Conservation (phyloP, 2,113 vertebrate genomes). For the Phycodurus eques region DNA sequence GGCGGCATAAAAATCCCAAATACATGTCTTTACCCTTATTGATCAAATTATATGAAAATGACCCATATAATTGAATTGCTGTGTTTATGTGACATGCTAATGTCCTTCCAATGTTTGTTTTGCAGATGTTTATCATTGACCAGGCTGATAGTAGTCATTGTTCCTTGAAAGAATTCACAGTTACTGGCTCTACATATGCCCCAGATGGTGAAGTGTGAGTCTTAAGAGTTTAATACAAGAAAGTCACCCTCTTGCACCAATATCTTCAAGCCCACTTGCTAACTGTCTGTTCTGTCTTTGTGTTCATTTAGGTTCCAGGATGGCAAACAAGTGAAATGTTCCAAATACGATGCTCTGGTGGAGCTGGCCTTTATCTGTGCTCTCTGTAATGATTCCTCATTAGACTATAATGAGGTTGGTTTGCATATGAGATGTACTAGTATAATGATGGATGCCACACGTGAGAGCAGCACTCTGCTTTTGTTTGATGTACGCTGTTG, state of each 20-base stretch:
- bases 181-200: constrained; percentile 93
- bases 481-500: neutral
- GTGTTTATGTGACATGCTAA: neutral
- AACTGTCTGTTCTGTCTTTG: neutral
- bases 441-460: too few species aligned
- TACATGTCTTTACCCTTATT: too few species aligned
- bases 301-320: constrained; percentile 80
- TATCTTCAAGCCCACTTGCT: neutral
- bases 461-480: too few species aligned
- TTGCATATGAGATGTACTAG: neutral
- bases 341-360: constrained; percentile 89
- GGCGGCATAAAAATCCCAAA: too few species aligned
- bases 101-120: neutral
- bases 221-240: constrained; percentile 2
- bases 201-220: constrained; percentile 97
- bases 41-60: too few species aligned
- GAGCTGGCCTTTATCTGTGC: constrained; percentile 96
- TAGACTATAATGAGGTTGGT: constrained; percentile 95
- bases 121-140: constrained; percentile 93
- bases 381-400: constrained; percentile 95
- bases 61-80: neutral
- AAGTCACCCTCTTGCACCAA: neutral
- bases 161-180: constrained; percentile 88
- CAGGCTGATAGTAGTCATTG: constrained; percentile 82
- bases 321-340: constrained; percentile 84